Base-by-base conservation (phyloP, 2,113 vertebrate species). In the Nothobranchius kuhntae region DNA sequence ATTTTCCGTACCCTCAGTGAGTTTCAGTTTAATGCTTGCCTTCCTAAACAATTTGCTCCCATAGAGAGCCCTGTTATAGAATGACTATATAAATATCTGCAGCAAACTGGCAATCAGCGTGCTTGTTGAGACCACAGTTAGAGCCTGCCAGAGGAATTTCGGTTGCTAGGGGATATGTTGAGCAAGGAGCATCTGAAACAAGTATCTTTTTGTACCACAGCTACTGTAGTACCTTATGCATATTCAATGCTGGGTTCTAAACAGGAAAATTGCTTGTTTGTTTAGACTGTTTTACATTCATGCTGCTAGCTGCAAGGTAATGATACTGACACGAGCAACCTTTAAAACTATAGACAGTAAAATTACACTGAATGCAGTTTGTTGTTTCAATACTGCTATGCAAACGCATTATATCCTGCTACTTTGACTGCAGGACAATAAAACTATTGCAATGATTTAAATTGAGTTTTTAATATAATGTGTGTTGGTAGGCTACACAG, bases 21-120 rank as follows among this genome's bases (percentile, higher is more conserved):
- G 11, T 53, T 58, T 61, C 38, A 26, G 48, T 57, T 70, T 46
- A 52, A 42, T 42, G n/a, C 15, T 36, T 73, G 50, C 61, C 12
- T 61, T 44, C 52, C 35, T 61, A 65, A 42, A 67, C 67, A 59
- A 48, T 59, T 52, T 71, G 13, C 63, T 64, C 74, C 17, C 51
- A 63, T 65, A 54, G 64, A 73, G 42, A 77, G 63, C 69, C 44
- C 71, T 42, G 75, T 67, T 77, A 36, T 56, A 48, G 53, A 57
- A 73, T 70, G 68, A 69, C 78, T 66, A 62, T 75, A 75, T 80
- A 73, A 83, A 78, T 65, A 73, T 81, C 61, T 68, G 61, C 73
- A 80, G 66, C 73, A 80, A 85, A 68, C 73, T 82, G 61, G 80
- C 73, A 83, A 77, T 83, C 78, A 84, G 84, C 60, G 78, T 82